These are phyloP conservation scores for Eulithis prunata DNA, from an alignment of 2,888 invertebrate genomes.

Conservation along the genomic window DNA sequence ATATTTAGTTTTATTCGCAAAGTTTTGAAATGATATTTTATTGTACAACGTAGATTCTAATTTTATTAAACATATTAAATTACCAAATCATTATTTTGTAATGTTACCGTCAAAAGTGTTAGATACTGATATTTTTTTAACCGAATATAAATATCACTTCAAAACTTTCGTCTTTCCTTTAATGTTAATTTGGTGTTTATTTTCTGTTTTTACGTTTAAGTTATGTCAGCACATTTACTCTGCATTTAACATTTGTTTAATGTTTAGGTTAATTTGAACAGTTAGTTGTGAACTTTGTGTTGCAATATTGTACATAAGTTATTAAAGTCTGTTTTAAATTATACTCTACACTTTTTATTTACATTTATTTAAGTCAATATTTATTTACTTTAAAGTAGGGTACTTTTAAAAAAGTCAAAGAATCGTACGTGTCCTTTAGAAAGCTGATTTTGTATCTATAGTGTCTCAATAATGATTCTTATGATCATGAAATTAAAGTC, in stretches of 20 bases:
- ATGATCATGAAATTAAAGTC: conserved; percentile 55
- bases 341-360: conserved; percentile 46
- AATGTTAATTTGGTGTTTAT: conserved; percentile 36
- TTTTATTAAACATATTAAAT: neutral
- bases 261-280: conserved; percentile 47
- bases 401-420: no score
- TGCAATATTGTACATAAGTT: conserved; percentile 65
- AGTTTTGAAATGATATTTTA: conserved; percentile 37
- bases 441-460: neutral
- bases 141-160: conserved; percentile 5
- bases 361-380: no score
- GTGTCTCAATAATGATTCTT: conserved; percentile 27
- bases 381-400: no score
- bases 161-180: conserved; percentile 18
- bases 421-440: neutral
- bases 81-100: conserved; percentile 3
- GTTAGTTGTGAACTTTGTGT: conserved; percentile 46
- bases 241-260: conserved; percentile 66
- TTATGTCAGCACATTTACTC: conserved; percentile 63
- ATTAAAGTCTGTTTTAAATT: conserved; percentile 70
- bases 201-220: conserved; percentile 48
- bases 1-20: conserved; percentile 38
- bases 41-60: neutral
- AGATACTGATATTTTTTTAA: neutral
- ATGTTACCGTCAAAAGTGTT: conserved; percentile 21